Evolutionary conservation across 1,140 invertebrate genomes (phyloP).

Genomic region (Aethina tumida): DNA sequence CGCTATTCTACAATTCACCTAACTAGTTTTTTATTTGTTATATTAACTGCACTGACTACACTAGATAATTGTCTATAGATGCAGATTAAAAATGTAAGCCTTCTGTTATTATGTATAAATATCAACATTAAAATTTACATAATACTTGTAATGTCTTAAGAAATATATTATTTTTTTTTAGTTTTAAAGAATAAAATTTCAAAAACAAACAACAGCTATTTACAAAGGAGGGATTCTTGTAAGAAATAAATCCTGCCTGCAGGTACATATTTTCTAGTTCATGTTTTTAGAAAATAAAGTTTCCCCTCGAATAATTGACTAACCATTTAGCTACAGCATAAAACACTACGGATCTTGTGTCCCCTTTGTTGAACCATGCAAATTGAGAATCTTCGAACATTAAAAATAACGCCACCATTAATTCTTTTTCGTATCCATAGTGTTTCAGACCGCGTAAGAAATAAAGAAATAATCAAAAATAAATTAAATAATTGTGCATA

Average conservation of each 20-base stretch:
- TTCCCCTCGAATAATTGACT: conserved; percentile 23
- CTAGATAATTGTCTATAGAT: conserved; percentile 17
- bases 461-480: too few relatives aligned
- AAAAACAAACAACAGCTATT: conserved; percentile 28
- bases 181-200: conserved; percentile 28
- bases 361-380: too few relatives aligned
- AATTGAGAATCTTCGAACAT: too few relatives aligned
- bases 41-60: conserved; percentile 16
- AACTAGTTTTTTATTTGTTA: conserved; percentile 12
- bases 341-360: too few relatives aligned
- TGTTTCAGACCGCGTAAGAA: too few relatives aligned
- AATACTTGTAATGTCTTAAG: conserved; percentile 18
- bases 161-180: conserved; percentile 17
- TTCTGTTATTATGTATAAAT: conserved; percentile 17
- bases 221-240: conserved; percentile 26
- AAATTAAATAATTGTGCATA: conserved; percentile 17
- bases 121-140: conserved; percentile 29
- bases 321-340: too few relatives aligned
- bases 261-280: too few relatives aligned
- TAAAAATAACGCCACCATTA: too few relatives aligned
- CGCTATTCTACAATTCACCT: conserved; percentile 12
- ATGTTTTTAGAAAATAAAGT: conserved; percentile 13
- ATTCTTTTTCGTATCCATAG: too few relatives aligned
- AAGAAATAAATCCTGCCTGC: conserved; percentile 22
- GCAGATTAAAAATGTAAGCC: conserved; percentile 20